A percentile compares a stretch with the other conserved stretches of the same genome.
Conservation (phyloP, 1,140 invertebrate genomes). For the Formica exsecta region DNA sequence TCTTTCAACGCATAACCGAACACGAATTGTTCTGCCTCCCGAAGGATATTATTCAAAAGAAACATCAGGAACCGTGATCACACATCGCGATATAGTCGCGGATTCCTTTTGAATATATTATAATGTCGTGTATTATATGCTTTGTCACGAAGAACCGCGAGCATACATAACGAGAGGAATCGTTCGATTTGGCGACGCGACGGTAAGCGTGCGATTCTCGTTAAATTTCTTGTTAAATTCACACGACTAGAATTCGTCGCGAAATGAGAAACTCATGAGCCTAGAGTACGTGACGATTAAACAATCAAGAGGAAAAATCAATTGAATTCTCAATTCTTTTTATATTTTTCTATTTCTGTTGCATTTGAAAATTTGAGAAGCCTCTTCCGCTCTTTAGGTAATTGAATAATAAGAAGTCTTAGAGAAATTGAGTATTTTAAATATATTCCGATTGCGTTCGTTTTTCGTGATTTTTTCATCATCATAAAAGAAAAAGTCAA, state of each 20-base stretch:
- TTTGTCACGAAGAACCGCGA: slow-evolving; percentile 74
- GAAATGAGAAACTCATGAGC: background rate
- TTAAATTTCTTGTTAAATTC: background rate
- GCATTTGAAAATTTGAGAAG: background rate
- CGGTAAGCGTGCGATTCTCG: background rate
- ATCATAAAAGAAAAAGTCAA: background rate
- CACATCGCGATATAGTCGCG: slow-evolving; percentile 74
- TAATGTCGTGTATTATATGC: slow-evolving; percentile 74
- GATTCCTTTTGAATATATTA: slow-evolving; percentile 80
- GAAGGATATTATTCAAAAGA: slow-evolving; percentile 75
- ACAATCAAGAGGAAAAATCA: background rate
- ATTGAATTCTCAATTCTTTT: background rate
- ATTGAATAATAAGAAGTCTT: no score
- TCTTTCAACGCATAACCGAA: slow-evolving; percentile 70
- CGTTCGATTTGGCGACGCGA: slow-evolving; percentile 32
- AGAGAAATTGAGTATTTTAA: no score
- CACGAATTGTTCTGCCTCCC: slow-evolving; percentile 53
- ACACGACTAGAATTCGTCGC: background rate
- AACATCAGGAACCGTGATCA: slow-evolving; percentile 68
- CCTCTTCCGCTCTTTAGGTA: no score
- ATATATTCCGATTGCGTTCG: no score
- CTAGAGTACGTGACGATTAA: background rate
- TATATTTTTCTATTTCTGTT: background rate
- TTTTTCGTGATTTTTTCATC: no score
- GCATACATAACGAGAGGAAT: slow-evolving; percentile 44